Conservation (phyloP, 2,888 invertebrate species). For the Patella depressa region DNA sequence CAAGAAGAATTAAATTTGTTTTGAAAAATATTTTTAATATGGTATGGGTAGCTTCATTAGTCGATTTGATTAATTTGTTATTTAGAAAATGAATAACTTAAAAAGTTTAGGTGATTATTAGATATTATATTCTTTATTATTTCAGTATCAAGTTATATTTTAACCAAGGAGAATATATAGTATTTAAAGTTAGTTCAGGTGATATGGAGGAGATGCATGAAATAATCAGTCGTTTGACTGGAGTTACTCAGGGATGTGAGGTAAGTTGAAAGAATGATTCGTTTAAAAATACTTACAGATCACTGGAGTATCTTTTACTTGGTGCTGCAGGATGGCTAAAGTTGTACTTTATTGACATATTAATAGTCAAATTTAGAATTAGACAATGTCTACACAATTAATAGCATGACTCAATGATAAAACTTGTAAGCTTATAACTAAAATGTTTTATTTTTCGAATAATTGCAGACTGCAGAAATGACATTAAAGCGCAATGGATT, state of each 20-base stretch:
- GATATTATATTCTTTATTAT: constrained; percentile 14
- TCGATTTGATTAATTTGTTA: too few species aligned
- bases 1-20: too few species aligned
- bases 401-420: too few species aligned
- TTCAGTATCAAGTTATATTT: constrained; percentile 82
- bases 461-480: constrained; percentile 80
- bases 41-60: too few species aligned
- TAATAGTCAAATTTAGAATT: too few species aligned
- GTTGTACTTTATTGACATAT: too few species aligned
- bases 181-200: constrained; percentile 81
- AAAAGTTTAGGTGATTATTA: too few species aligned
- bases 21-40: too few species aligned
- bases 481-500: constrained; percentile 84
- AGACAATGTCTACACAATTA: too few species aligned
- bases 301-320: neutral
- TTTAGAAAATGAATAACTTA: too few species aligned
- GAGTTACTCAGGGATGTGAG: constrained; percentile 80
- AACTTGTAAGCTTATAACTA: too few species aligned
- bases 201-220: constrained; percentile 79
- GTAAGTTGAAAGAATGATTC: constrained; percentile 50
- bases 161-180: constrained; percentile 93
- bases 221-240: constrained; percentile 84
- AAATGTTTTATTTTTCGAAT: neutral
- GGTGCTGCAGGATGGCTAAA: too few species aligned
- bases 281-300: neutral